These are phyloP conservation scores for Trachelus tabidus DNA, from an alignment of 2,888 invertebrate genomes.

Conservation along the genomic window DNA sequence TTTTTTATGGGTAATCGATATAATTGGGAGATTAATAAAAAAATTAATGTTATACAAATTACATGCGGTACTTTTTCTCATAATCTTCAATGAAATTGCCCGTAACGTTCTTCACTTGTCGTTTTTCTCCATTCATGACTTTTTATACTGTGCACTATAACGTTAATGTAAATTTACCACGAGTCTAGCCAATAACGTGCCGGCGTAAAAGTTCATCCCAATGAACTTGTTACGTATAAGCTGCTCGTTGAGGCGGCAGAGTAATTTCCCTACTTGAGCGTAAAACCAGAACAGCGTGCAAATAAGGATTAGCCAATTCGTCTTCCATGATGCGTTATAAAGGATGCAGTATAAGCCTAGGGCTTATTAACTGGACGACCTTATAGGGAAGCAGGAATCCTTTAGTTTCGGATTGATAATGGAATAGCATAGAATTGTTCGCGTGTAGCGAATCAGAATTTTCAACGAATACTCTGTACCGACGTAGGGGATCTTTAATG, in stretches of 20 bases:
- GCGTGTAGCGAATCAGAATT: background rate
- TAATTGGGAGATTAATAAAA: background rate
- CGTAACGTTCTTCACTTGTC: background rate
- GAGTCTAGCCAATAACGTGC: background rate
- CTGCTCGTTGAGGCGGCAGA: background rate
- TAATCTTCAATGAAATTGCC: background rate
- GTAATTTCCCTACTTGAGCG: background rate
- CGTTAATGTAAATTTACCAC: background rate
- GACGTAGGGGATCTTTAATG: background rate
- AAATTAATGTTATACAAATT: background rate
- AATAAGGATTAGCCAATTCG: slow-evolving; percentile 5
- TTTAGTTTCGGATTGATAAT: background rate
- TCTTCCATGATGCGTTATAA: background rate
- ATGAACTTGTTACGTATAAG: background rate
- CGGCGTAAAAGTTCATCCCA: background rate
- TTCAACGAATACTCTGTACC: background rate
- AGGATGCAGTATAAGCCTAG: background rate
- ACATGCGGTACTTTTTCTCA: background rate
- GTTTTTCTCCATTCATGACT: background rate
- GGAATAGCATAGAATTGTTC: background rate
- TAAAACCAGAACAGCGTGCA: background rate
- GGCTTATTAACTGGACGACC: background rate
- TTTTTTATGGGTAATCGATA: background rate
- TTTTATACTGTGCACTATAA: background rate
- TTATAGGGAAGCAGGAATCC: background rate